Percentiles rank a stretch among this genome's conserved stretches.
Evolutionary conservation across 2,797 vertebrate genomes (phyloP).

Genomic region (Pogonophryne albipinna): DNA sequence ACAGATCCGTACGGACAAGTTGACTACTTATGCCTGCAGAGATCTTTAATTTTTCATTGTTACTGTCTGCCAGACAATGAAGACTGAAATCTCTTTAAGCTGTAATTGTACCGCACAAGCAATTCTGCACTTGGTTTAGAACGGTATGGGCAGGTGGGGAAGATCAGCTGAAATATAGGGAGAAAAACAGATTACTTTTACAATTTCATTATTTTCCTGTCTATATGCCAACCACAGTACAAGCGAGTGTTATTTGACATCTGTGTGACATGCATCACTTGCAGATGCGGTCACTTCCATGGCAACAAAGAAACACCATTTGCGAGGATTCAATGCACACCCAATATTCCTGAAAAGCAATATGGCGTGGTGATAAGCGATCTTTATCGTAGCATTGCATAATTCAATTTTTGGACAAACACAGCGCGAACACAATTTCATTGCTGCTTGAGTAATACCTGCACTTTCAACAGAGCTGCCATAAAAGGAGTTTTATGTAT

Average conservation of each 20-base stretch:
- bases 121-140: constrained; percentile 22
- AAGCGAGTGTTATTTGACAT: constrained; percentile 57
- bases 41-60: constrained; percentile 74
- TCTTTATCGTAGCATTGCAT: constrained; percentile 51
- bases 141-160: constrained; percentile 24
- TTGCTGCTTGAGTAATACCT: constrained; percentile 53
- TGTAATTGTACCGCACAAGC: constrained; percentile 45
- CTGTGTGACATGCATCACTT: constrained; percentile 57
- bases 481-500: constrained; percentile 58
- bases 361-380: constrained; percentile 53
- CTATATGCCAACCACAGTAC: constrained; percentile 31
- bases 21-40: constrained; percentile 65
- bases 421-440: constrained; percentile 16
- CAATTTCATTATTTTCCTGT: constrained; percentile 51
- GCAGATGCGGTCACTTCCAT: constrained; percentile 62
- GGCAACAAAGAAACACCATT: constrained; percentile 67
- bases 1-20: constrained; percentile 67
- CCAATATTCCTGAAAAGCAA: constrained; percentile 54
- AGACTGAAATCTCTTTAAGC: constrained; percentile 58
- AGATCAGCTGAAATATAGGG: constrained; percentile 41
- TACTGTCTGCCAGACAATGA: constrained; percentile 66
- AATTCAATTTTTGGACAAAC: constrained; percentile 36
- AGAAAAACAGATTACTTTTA: constrained; percentile 37
- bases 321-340: constrained; percentile 54
- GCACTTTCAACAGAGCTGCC: constrained; percentile 43